Base-by-base conservation (phyloP, 1,140 invertebrate genomes). In the Ceratosolen solmsi region DNA sequence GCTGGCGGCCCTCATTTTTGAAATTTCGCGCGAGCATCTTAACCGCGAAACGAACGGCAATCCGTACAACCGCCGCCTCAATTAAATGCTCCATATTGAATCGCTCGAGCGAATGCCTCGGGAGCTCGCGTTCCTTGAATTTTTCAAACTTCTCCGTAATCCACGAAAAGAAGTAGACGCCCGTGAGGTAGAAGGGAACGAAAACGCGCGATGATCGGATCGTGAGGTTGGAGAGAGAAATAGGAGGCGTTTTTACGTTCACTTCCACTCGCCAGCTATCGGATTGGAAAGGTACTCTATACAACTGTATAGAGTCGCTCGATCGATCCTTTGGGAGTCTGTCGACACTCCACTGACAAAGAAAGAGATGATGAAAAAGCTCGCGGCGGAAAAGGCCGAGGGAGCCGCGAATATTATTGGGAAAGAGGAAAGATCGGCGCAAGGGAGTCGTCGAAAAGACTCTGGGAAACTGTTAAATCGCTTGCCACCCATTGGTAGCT, bases 391-490 rank as follows among this genome's bases (percentile, higher is more conserved):
- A 58, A 76, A 76, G 46, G 73, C 33, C 20, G 77, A 81, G 83
- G 84, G 76, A 27, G 71, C 80, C 73, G 65, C 70, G 58, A 71
- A 74, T 46, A 80, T 82, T 79, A 65, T 68, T 56, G 70, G 56
- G 27, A 46, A 78, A 51, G 60, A 60, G 51, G 72, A 38, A n/a
- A 84, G 74, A 84, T 49, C 46, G 80, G 68, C 51, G 36, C 9
- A 49, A 46, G 58, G 51, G 36, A 75, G 68, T 7, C 46, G 60
- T 73, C 17, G 78, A 38, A 72, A 73, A 30, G 73, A 83, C 83
- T 85, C 83, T 58, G 46, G 51, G 81, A 85, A 87, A 85, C 84
- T 87, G 86, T 82, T 86, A 86, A n/a, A n/a, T n/a, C n/a, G 85
- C 85, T 86, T 83, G 84, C 78, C 82, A 82, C 84, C 82, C 82